Conservation (phyloP, 2,888 invertebrate genomes). For the Petrolisthes cinctipes region DNA sequence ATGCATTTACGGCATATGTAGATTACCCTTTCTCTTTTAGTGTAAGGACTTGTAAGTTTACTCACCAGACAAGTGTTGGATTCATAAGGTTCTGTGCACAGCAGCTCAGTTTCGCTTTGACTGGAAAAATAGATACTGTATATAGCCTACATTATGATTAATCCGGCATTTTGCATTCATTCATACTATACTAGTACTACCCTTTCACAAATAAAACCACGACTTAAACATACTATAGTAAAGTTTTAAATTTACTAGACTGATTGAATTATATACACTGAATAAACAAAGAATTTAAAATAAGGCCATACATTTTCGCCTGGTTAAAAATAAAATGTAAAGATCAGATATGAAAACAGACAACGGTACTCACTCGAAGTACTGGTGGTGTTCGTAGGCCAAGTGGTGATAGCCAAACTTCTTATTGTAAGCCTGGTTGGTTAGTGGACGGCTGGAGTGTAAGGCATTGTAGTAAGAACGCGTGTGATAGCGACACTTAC, state of each 20-base stretch:
- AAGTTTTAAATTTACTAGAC: no score
- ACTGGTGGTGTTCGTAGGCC: constrained; percentile 39
- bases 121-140: constrained; percentile 39
- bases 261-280: no score
- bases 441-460: no score
- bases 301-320: no score
- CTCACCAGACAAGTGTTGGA: constrained; percentile 50
- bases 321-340: constrained; percentile 18
- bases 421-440: constrained; percentile 35
- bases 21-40: no score
- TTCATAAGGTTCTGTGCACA: constrained; percentile 46
- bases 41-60: not conserved
- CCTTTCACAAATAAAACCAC: no score
- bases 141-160: no score
- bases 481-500: constrained; percentile 12
- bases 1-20: no score
- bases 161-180: no score
- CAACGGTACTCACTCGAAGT: constrained; percentile 46
- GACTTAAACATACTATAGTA: no score
- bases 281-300: no score
- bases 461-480: not conserved
- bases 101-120: constrained; percentile 12
- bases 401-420: constrained; percentile 27
- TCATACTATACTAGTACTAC: no score
- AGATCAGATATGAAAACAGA: not conserved